Evolutionary conservation across 2,797 vertebrate genomes (phyloP).

Genomic region (Molossus molossus): DNA sequence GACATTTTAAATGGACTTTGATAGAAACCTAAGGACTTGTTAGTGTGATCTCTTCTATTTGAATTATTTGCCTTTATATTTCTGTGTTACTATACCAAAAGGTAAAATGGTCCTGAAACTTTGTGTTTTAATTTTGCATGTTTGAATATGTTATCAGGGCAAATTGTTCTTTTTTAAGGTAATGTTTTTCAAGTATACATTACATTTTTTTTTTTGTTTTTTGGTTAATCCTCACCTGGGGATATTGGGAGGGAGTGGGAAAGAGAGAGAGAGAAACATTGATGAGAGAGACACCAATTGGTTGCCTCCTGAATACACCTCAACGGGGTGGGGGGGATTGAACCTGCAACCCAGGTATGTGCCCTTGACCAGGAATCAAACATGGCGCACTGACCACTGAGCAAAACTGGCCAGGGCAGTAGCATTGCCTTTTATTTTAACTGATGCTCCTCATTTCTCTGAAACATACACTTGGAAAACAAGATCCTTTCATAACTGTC

Average conservation of each 20-base stretch:
- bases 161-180: neutral
- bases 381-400: no score
- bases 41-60: neutral
- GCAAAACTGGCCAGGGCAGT: no score
- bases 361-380: no score
- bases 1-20: constrained; percentile 12
- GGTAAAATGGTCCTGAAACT: neutral
- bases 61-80: neutral
- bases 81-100: neutral
- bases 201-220: neutral
- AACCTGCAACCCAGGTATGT: no score
- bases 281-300: no score
- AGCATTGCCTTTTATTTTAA: neutral
- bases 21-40: constrained; percentile 33
- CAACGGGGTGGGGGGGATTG: no score
- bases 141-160: neutral
- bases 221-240: no score
- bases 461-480: neutral
- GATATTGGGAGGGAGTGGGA: no score
- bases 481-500: neutral
- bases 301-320: no score
- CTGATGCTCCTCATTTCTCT: neutral
- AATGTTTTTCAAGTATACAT: neutral
- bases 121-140: neutral
- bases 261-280: no score